Evolutionary conservation across 2,888 invertebrate genomes (phyloP).

Genomic region (Xestia rhomboidea): DNA sequence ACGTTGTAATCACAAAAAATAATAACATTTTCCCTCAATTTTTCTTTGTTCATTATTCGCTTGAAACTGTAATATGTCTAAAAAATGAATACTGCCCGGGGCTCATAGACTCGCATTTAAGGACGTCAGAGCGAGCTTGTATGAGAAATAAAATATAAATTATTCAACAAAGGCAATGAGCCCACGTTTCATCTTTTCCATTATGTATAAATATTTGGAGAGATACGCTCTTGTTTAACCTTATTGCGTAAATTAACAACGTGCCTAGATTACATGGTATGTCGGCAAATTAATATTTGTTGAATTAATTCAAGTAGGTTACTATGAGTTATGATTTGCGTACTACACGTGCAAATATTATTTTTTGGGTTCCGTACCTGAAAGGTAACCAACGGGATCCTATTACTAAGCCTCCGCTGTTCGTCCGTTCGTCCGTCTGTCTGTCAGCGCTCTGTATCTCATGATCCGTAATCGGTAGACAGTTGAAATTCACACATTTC

Average conservation of each 20-base stretch:
- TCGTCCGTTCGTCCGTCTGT: too few species aligned
- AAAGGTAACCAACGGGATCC: too few species aligned
- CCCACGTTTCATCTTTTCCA: constrained; percentile 84
- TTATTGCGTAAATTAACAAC: constrained; percentile 81
- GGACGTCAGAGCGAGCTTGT: constrained; percentile 73
- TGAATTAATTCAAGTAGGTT: constrained; percentile 59
- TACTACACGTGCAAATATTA: constrained; percentile 57
- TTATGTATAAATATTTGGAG: constrained; percentile 82
- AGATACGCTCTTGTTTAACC: constrained; percentile 77
- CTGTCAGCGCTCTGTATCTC: too few species aligned
- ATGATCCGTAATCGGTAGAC: too few species aligned
- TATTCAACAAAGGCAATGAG: constrained; percentile 85
- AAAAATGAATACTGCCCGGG: constrained; percentile 76
- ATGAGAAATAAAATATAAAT: constrained; percentile 85
- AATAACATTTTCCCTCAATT: constrained; percentile 56
- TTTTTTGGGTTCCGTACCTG: constrained; percentile 11
- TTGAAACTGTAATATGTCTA: constrained; percentile 66
- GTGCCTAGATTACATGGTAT: constrained; percentile 69
- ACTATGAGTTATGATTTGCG: constrained; percentile 48
- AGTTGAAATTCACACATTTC: too few species aligned
- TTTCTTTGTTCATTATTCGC: constrained; percentile 67
- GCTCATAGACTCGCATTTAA: constrained; percentile 76
- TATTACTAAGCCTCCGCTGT: too few species aligned
- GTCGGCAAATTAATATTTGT: constrained; percentile 63
- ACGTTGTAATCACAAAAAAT: constrained; percentile 56